Base-by-base conservation (phyloP, 2,113 vertebrate genomes). In the Silurus meridionalis region DNA sequence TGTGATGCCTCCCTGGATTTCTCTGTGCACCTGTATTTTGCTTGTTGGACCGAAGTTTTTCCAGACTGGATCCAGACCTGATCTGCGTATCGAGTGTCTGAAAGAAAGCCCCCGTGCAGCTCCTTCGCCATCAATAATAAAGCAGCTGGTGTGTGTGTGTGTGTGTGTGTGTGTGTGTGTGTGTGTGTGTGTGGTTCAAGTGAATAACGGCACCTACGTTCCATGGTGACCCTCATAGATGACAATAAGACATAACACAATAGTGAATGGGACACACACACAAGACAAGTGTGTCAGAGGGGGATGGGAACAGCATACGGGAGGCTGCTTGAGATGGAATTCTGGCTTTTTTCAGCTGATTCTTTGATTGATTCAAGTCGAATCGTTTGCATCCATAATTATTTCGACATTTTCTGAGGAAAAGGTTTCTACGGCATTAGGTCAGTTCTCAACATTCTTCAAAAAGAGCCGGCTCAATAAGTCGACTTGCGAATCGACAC, bases 211-310 rank as follows among this genome's bases (percentile, higher is more conserved):
- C 69, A 58, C 77, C 63, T 75, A 52, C 61, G 25, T 77, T 46
- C 46, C 71, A 78, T 8, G 64, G 83, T 75, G 78, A 63, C 75
- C 67, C 83, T 88, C 37, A 67, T 46, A 82, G 79, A 88, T 64
- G 37, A 82, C 77, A 48, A 74, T 57, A 84, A 57, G 85, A 15
- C 50, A 53, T 64, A 25, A 28, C 75, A 80, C 78, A 87, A 72
- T 84, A 80, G 64, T 28, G 17, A 74, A 55, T 48, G 53, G 50
- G 55, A 28, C 58, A 63, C 58, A 57, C 64, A 25, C 46, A 46
- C 14, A 28, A 3, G 55, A 37, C 37, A 37, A 46, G 77, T 37
- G 58, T 48, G 72, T n/a, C 9, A 21, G 82, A 46, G 74, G 67
- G 66, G 57, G 57, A 3, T 23, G 79, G 77, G 78, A 8, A 10